Base-by-base conservation (phyloP, 1,140 invertebrate genomes). In the Papilio helenus region DNA sequence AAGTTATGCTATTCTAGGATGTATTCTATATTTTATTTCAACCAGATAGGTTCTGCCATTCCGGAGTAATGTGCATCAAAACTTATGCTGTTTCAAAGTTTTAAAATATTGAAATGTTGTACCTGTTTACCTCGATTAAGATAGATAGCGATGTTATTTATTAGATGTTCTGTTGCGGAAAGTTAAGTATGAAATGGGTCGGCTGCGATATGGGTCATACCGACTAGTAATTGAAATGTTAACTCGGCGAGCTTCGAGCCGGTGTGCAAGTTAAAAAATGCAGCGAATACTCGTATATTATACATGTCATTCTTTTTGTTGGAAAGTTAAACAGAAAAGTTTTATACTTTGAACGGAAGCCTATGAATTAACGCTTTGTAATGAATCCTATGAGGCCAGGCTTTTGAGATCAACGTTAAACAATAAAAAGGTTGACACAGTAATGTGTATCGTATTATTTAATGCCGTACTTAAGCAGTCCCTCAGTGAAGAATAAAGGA, bases 151-250 rank as follows among this genome's bases (percentile, higher is more conserved):
- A 4, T 10, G 12, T 29, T 68, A 34, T 68, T 68, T 68, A 29
- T 68, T 68, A 65, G 61, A 68, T 68, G 23, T 26, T 61, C 20
- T 34, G 61, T 14, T 68, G 61, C 12, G 26, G 14, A 68, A 68
- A 34, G 14, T 68, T 68, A 68, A 68, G 23, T 68, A 68, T 68
- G 10, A 68, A 68, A 68, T 68, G 61, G 61, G 61, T 68, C 61
- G 61, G 26, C 61, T 7, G 61, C 61, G 61, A 68, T 68, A 12
- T 68, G 61, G 61, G 61, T 68, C 61, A 68, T 1, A 68, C 23
- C 4, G 26, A 8, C 26, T 26, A 26, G 58, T 26, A 61, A 61
- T 61, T 61, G 58, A 68, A 68, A 68, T 68, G 61, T 68, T 68
- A 68, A 68, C 61, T 68, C 26, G 23, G 3, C 61, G 26, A 7